A percentile compares a stretch with the other conserved stretches of the same genome.
Conservation (phyloP, 2,797 vertebrate species). For the Sciurus vulgaris region DNA sequence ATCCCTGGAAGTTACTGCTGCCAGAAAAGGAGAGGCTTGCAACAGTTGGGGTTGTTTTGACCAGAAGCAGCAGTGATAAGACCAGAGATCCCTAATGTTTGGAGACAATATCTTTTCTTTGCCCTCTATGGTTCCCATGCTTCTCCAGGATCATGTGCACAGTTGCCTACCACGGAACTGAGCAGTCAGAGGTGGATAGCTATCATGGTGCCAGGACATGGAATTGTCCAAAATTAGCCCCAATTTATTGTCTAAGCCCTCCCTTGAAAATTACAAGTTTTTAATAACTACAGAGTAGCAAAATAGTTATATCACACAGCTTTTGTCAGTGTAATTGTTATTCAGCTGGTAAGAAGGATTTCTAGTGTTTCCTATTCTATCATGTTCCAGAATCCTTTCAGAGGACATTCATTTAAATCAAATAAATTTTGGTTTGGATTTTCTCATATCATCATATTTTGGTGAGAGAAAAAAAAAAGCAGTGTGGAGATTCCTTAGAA, state of each 20-base stretch:
- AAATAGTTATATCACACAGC: neutral
- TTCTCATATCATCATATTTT: neutral
- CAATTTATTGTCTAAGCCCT: no score
- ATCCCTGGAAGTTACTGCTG: neutral
- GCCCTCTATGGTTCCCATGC: neutral
- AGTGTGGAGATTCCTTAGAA: no score
- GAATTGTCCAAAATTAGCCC: no score
- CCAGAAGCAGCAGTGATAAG: neutral
- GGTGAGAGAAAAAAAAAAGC: neutral
- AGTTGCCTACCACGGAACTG: neutral
- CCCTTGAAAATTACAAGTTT: no score
- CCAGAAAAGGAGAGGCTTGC: neutral
- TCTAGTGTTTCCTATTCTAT: no score
- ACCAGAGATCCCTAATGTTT: neutral
- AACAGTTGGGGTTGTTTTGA: neutral
- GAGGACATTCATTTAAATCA: slow-evolving; percentile 34
- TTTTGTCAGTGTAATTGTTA: neutral
- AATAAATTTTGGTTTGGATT: neutral
- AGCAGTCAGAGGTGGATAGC: neutral
- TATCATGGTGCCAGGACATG: no score
- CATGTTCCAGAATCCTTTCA: neutral
- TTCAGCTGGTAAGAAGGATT: neutral
- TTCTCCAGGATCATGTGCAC: neutral
- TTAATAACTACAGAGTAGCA: no score
- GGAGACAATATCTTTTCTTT: neutral